Evolutionary conservation across 2,888 invertebrate genomes (phyloP).

Genomic region (Melikaiella ostensackeni): DNA sequence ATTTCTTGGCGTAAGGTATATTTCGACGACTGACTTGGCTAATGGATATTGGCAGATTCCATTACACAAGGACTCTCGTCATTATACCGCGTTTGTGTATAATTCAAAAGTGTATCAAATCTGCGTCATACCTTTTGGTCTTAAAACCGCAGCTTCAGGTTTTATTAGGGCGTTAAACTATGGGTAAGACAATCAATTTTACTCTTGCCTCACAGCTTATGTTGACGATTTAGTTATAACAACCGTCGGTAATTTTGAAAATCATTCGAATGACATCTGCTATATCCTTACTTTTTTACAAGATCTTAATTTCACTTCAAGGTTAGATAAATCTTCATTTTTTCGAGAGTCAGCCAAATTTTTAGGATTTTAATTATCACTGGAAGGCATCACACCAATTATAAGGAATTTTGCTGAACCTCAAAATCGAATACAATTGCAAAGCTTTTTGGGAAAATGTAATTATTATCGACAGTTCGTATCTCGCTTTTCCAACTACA

Average conservation of each 20-base stretch:
- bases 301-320: constrained; percentile 48
- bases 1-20: constrained; percentile 48
- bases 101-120: constrained; percentile 52
- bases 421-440: constrained; percentile 57
- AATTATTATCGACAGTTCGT: constrained; percentile 48
- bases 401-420: constrained; percentile 62
- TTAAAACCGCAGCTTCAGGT: constrained; percentile 60
- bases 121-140: constrained; percentile 61
- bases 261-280: constrained; percentile 20
- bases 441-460: constrained; percentile 55
- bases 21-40: constrained; percentile 57
- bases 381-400: constrained; percentile 42
- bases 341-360: constrained; percentile 50
- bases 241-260: constrained; percentile 11
- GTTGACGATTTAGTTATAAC: constrained; percentile 46
- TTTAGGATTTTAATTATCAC: constrained; percentile 49
- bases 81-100: constrained; percentile 50
- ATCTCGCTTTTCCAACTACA: neutral
- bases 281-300: constrained; percentile 23
- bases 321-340: constrained; percentile 59
- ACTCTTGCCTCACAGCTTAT: constrained; percentile 42
- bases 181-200: constrained; percentile 58
- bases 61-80: constrained; percentile 44
- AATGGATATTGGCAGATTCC: constrained; percentile 54
- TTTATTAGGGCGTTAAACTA: constrained; percentile 58